Evolutionary conservation across 1,140 invertebrate species (phyloP).

Genomic region (Drosophila saltans): DNA sequence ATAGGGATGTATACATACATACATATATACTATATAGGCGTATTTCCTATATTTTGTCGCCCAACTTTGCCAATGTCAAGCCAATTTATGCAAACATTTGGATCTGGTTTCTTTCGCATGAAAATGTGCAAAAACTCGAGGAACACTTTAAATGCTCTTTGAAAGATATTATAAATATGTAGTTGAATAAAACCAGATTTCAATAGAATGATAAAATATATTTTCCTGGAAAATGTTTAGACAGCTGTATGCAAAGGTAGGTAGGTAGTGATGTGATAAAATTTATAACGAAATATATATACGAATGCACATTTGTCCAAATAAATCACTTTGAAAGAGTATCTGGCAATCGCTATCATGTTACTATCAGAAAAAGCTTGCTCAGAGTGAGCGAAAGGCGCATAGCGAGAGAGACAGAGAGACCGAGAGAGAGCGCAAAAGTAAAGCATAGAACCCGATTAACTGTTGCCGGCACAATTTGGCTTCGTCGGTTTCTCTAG

Average conservation of each 20-base stretch:
- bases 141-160: neutral
- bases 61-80: slow-evolving; percentile 53
- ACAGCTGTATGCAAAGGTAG: too few relatives aligned
- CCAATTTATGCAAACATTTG: slow-evolving; percentile 43
- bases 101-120: slow-evolving; percentile 26
- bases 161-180: too few relatives aligned
- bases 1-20: neutral
- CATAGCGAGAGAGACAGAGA: slow-evolving; percentile 26
- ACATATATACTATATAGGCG: neutral
- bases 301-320: too few relatives aligned
- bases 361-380: neutral
- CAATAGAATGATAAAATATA: too few relatives aligned
- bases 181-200: too few relatives aligned
- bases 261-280: too few relatives aligned
- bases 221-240: too few relatives aligned
- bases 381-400: neutral
- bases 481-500: slow-evolving; percentile 37
- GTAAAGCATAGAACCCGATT: slow-evolving; percentile 71
- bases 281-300: too few relatives aligned
- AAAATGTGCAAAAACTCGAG: slow-evolving; percentile 1
- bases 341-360: neutral
- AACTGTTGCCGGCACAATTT: slow-evolving; percentile 35
- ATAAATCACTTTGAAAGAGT: neutral
- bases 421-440: slow-evolving; percentile 21
- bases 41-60: slow-evolving; percentile 24